Evolutionary conservation across 2,797 vertebrate genomes (phyloP), one percentile per base, ranked within the genome.

Genomic region (Micromesistius poutassou): DNA sequence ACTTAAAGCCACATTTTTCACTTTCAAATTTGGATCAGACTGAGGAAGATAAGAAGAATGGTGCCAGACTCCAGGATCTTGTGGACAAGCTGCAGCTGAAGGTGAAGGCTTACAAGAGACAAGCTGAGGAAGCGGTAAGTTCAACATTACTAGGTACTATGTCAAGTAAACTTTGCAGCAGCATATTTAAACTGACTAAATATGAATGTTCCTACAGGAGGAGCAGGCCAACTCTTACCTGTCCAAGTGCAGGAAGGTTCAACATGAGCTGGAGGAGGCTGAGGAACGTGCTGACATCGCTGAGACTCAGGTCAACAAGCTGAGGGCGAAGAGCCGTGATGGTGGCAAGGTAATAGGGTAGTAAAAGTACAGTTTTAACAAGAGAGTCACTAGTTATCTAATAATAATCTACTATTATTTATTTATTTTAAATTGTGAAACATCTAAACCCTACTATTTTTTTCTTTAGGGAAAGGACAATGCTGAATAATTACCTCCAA

Each of bases 311-410:
- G 70, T 71, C 70, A 71, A 71, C 70, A 71, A 71, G 30, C 30
- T 71, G 70, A 71, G 70, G 70, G 70, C 70, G 2, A 71, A 71
- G 70, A 71, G 70, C 70, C 70, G 28, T 30, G 70, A 71, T 42
- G 42, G 38, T 50, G 73, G 73, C 38, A 74, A 74, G 73, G 73
- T 74, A 74, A 71, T 62, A n/a, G 19, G 55, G 55, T 62, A n/a
- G 55, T 62, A 62, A 50, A 50, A 50, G 6, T 62, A 19, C 16
- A 62, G 22, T 62, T 62, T n/a, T 3, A 16, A n/a, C 4, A 6
- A 62, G 46, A 2, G 40, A 22, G 8, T 25, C n/a, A 62, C 22
- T n/a, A 55, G 22, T 62, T 62, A 62, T 62, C 19, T 66, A 66
- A 66, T 28, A 28, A 66, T 66, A 1, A 38, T 62, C 22, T 62